Conservation (phyloP, 1,140 invertebrate species). For the Plectrocnemia conspersa region DNA sequence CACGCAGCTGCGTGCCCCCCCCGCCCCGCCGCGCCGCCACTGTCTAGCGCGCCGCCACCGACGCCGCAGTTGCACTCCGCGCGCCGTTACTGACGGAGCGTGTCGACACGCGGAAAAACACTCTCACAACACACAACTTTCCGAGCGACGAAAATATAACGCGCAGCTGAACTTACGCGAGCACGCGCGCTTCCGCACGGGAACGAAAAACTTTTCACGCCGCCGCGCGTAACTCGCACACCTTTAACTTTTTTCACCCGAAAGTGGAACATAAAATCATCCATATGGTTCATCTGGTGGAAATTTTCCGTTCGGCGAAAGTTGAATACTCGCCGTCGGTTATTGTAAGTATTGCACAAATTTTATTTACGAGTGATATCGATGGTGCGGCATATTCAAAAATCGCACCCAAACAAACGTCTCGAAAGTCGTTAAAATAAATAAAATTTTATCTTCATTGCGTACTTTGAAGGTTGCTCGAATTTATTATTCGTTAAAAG, state of each 20-base stretch:
- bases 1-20: slow-evolving; percentile 44
- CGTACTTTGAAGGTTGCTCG: no score
- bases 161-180: not conserved
- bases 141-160: not conserved
- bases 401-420: no score
- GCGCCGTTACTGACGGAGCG: not conserved
- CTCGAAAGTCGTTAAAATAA: no score
- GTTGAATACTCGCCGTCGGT: slow-evolving; percentile 51
- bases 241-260: slow-evolving; percentile 41
- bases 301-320: slow-evolving; percentile 53
- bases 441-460: no score
- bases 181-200: not conserved
- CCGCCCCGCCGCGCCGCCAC: slow-evolving; percentile 36
- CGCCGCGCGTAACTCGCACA: no score
- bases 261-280: slow-evolving; percentile 44
- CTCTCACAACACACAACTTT: slow-evolving; percentile 7
- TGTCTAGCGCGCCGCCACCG: slow-evolving; percentile 17
- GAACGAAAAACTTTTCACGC: no score
- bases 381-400: slow-evolving; percentile 5
- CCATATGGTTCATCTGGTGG: slow-evolving; percentile 56
- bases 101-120: not conserved
- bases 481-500: no score
- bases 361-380: slow-evolving; percentile 13
- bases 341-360: slow-evolving; percentile 47
- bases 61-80: slow-evolving; percentile 17